phyloP scores from a whole-genome alignment of 2,113 vertebrate genomes.

The Miniopterus natalensis region DNA sequence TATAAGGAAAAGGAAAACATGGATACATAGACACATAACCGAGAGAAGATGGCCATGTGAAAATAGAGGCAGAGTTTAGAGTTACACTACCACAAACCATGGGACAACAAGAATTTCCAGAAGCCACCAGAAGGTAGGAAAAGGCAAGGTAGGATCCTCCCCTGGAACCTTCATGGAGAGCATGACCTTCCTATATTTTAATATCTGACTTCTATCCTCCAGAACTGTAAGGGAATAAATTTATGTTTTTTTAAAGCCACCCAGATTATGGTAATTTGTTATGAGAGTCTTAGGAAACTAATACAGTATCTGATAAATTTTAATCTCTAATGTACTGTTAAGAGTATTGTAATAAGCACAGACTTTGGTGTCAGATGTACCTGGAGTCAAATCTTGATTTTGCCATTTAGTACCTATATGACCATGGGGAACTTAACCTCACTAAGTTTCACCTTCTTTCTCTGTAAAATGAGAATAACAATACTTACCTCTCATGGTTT shows the following conservation, averaged over 20 bases:
- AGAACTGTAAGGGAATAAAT: background rate
- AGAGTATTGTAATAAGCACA: background rate
- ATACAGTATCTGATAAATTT: conserved; percentile 1
- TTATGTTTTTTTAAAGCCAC: background rate
- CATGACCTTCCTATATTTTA: background rate
- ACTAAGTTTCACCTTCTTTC: too few relatives aligned
- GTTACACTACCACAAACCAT: background rate
- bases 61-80: background rate
- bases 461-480: background rate
- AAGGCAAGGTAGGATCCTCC: background rate
- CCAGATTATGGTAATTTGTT: background rate
- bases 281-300: too few relatives aligned
- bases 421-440: too few relatives aligned
- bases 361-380: conserved; percentile 21
- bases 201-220: background rate
- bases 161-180: background rate
- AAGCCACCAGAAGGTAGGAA: background rate
- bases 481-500: background rate
- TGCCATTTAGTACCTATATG: too few relatives aligned
- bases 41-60: background rate
- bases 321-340: background rate
- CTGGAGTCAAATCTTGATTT: too few relatives aligned
- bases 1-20: background rate
- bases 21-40: background rate
- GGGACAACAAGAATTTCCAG: background rate